phyloP scores from a whole-genome alignment of 53 echinoderm and acorn worm genomes.

The Apostichopus leukothele region DNA sequence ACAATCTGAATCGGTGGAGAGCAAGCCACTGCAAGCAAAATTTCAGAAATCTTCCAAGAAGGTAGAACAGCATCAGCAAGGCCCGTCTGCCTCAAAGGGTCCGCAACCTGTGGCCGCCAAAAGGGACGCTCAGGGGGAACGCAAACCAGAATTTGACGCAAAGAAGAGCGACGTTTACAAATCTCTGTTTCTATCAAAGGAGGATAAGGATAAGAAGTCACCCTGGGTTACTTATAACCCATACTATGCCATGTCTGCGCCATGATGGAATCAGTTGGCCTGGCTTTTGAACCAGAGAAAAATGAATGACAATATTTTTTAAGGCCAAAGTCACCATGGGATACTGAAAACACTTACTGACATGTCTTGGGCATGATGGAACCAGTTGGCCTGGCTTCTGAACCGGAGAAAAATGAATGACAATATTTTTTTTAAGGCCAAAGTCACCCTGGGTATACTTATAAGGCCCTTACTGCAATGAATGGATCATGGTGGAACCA shows the following conservation, averaged over 20 bases:
- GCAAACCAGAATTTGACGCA: conserved; percentile 68
- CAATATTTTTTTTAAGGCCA: no score
- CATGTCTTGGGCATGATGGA: conserved; percentile 57
- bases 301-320: no score
- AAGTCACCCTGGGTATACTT: no score
- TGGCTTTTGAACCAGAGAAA: no score
- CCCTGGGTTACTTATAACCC: conserved; percentile 97
- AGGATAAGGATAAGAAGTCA: conserved; percentile 56
- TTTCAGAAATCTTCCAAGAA: conserved; percentile 42
- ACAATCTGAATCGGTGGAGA: not conserved
- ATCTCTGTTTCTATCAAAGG: conserved; percentile 80
- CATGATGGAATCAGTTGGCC: not conserved
- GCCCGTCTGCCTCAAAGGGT: not conserved
- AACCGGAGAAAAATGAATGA: no score
- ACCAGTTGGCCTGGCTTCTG: not conserved
- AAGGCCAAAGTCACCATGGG: conserved; percentile 64
- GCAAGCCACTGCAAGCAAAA: conserved; percentile 7
- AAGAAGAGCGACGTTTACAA: conserved; percentile 83
- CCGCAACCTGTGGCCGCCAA: conserved; percentile 23
- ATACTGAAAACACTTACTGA: conserved; percentile 92
- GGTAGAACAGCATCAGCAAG: not conserved
- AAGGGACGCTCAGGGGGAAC: conserved; percentile 16
- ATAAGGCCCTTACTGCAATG: no score
- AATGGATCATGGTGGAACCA: no score
- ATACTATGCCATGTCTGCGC: conserved; percentile 83